Evolutionary conservation across 2,113 vertebrate species (phyloP).

Genomic region (Tenrec ecaudatus): DNA sequence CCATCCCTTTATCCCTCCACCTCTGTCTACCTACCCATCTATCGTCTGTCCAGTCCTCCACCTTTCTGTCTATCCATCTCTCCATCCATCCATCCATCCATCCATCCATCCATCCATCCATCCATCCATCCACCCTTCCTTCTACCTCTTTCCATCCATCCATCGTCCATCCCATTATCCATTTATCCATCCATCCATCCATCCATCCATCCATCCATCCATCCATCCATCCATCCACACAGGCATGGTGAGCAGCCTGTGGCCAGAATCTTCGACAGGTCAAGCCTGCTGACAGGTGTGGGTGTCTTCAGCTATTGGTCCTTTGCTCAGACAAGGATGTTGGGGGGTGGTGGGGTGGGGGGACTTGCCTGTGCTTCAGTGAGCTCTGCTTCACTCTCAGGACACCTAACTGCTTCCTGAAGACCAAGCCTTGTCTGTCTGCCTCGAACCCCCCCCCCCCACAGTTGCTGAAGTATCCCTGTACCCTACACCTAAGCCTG

Average conservation of each 20-base stretch:
- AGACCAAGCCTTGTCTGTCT: fast-evolving
- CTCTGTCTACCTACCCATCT: background rate
- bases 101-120: fast-evolving
- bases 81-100: background rate
- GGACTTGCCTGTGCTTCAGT: background rate
- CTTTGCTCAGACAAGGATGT: background rate
- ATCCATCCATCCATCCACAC: background rate
- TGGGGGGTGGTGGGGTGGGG: background rate
- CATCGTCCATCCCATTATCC: background rate
- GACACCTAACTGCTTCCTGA: too few relatives aligned
- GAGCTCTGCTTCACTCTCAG: background rate
- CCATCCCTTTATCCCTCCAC: too few relatives aligned
- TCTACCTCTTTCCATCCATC: background rate
- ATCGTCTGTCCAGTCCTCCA: background rate
- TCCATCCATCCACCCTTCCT: background rate
- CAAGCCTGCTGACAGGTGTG: background rate
- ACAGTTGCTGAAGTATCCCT: background rate
- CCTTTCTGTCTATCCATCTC: background rate
- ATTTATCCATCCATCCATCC: fast-evolving
- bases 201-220: background rate
- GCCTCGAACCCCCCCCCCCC: background rate
- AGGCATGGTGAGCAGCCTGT: background rate
- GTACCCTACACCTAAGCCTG: background rate
- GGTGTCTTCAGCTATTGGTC: background rate
- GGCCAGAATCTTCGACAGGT: background rate